Base-by-base conservation (phyloP, 2,888 invertebrate species). In the Lymantria dispar region DNA sequence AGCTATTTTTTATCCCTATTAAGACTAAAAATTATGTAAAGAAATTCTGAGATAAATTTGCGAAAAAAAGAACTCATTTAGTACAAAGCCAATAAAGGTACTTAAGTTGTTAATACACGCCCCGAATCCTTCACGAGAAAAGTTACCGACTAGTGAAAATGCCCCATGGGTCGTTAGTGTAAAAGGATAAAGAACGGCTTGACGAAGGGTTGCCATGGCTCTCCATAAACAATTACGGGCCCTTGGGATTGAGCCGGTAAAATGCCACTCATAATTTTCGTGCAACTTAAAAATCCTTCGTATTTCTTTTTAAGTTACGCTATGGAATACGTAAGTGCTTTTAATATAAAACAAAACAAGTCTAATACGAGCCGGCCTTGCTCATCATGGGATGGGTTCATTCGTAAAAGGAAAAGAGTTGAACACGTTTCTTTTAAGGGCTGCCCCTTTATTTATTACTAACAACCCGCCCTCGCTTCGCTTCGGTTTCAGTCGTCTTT, bases 151-250 rank as follows among this genome's bases (percentile, higher is more conserved):
- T 22, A 22, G 22, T 12, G 8, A 11, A 10, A 10, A 14, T 39
- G 43, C 22, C 47, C 40, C 47, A 15, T 2, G 43, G 51, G 41
- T 42, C 42, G 11, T 7, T 22, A 49, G 33, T 40, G 12, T 22
- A 42, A 22, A 52, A 48, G 45, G 45, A 39, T 33, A 39, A 43
- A 36, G 38, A 10, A 43, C n/a, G 13, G 14, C 47, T 41, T 47
- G 43, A 43, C 46, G 43, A 14, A 39, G 50, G 46, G 13, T 46
- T 36, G 13, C 36, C n/a, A 10, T 9, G 30, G 14, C 31, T 30
- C 41, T 50, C 12, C 10, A 39, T 43, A 48, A 46, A 45, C 52
- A 53, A 48, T 53, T 49, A 49, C 29, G 12, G 14, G 13, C 22
- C 39, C 42, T 38, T 12, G 29, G 30, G 43, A 44, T 14, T 9